Conservation (phyloP, 1,140 invertebrate species). For the Brachionus asplanchnoidis region DNA sequence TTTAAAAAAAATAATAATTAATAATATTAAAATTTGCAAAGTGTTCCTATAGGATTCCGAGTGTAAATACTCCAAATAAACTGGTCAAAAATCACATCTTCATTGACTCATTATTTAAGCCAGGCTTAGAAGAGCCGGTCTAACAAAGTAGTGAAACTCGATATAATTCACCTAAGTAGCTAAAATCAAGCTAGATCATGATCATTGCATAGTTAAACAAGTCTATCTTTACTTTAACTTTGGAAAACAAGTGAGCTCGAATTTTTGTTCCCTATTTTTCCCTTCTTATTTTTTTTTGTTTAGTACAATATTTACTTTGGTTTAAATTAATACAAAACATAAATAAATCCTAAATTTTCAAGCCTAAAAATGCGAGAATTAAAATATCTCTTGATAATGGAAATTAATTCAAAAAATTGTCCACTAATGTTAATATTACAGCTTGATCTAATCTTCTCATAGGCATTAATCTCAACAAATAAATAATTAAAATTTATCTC, state of each 20-base stretch:
- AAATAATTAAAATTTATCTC: constrained; percentile 6
- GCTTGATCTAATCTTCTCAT: background rate
- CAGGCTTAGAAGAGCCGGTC: background rate
- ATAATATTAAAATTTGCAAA: background rate
- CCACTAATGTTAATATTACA: constrained; percentile 2
- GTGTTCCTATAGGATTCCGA: background rate
- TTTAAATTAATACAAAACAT: constrained; percentile 1
- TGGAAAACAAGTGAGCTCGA: background rate
- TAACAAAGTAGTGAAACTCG: background rate
- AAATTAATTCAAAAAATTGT: background rate
- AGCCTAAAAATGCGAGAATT: background rate
- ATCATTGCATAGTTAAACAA: background rate
- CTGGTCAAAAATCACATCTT: background rate
- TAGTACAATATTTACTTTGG: background rate
- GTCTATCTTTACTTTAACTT: background rate
- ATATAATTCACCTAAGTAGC: background rate
- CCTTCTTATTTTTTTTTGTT: background rate
- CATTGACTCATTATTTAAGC: background rate
- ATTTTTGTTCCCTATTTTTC: background rate
- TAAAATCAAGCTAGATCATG: background rate
- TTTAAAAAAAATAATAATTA: background rate
- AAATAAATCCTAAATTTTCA: background rate
- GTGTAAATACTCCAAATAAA: background rate
- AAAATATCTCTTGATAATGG: background rate
- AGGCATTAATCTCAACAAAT: background rate